phyloP scores from a whole-genome alignment of 1,140 invertebrate species.

The Epicauta chinensis region DNA sequence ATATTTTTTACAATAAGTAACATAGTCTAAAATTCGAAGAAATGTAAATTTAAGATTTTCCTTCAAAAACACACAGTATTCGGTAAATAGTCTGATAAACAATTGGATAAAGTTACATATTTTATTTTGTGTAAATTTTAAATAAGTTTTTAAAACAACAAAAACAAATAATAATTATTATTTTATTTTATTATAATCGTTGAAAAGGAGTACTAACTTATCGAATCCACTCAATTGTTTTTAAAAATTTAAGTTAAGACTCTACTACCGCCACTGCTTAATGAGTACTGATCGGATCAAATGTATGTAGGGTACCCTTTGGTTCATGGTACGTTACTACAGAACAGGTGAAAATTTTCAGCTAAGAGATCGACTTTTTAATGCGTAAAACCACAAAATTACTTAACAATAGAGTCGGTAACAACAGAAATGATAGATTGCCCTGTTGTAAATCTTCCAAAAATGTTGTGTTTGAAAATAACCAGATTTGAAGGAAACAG shows the following conservation, averaged over 20 bases:
- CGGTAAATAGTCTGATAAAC: not conserved
- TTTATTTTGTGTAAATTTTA: not conserved
- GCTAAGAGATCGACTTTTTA: too few relatives aligned
- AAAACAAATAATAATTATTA: not conserved
- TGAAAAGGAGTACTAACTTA: slow-evolving; percentile 1
- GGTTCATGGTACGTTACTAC: too few relatives aligned
- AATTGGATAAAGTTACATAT: not conserved
- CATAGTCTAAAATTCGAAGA: not conserved
- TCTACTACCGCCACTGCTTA: slow-evolving; percentile 12
- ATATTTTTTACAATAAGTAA: not conserved
- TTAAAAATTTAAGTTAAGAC: not conserved
- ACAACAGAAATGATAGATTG: too few relatives aligned
- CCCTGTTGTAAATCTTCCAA: too few relatives aligned
- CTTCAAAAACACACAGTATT: not conserved
- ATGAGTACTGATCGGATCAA: slow-evolving; percentile 13
- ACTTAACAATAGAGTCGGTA: too few relatives aligned
- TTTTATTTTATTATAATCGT: too few relatives aligned
- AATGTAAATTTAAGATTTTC: not conserved
- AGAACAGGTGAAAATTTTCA: too few relatives aligned
- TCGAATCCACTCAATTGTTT: slow-evolving; percentile 4
- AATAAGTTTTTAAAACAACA: too few relatives aligned
- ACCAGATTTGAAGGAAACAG: too few relatives aligned
- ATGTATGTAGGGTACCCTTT: too few relatives aligned
- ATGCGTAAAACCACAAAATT: too few relatives aligned
- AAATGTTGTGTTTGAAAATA: too few relatives aligned